phyloP scores from a whole-genome alignment of 2,888 invertebrate genomes.

The Acrocyrtus sp. region DNA sequence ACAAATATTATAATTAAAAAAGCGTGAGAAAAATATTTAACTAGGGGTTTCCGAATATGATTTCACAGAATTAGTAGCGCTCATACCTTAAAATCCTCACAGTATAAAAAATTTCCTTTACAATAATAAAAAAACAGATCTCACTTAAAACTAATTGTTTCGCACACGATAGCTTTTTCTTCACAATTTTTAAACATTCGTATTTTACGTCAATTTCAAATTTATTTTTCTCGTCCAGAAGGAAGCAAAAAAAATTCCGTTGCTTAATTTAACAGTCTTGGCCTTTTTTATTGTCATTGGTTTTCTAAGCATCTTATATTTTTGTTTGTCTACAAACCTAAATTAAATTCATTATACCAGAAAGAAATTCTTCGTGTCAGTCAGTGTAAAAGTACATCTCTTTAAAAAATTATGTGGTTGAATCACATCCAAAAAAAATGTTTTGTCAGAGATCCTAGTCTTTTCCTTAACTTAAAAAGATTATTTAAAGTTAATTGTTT shows the following conservation, averaged over 20 bases:
- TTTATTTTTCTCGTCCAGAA: neutral
- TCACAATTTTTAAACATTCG: neutral
- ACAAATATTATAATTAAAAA: conserved; percentile 5
- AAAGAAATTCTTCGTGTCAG: conserved; percentile 27
- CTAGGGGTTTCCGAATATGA: conserved; percentile 6
- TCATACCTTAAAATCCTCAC: neutral
- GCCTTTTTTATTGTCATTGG: too few species aligned
- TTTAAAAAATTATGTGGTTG: too few species aligned
- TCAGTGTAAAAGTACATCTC: conserved; percentile 25
- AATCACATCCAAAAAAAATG: conserved; percentile 53
- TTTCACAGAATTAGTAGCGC: conserved; percentile 7
- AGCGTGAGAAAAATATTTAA: conserved; percentile 24
- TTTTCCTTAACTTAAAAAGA: conserved; percentile 36
- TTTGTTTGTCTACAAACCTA: too few species aligned
- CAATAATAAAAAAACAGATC: too few species aligned
- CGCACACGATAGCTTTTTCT: too few species aligned
- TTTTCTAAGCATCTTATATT: too few species aligned
- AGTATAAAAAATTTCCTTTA: neutral
- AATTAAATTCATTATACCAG: neutral
- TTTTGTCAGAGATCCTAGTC: conserved; percentile 53
- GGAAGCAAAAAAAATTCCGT: neutral
- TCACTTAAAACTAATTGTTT: too few species aligned
- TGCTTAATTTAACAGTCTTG: conserved; percentile 2
- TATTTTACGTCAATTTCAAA: neutral
- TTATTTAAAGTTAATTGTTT: conserved; percentile 4